Evolutionary conservation across 2,888 invertebrate genomes (phyloP).

Genomic region (Apamea anceps): DNA sequence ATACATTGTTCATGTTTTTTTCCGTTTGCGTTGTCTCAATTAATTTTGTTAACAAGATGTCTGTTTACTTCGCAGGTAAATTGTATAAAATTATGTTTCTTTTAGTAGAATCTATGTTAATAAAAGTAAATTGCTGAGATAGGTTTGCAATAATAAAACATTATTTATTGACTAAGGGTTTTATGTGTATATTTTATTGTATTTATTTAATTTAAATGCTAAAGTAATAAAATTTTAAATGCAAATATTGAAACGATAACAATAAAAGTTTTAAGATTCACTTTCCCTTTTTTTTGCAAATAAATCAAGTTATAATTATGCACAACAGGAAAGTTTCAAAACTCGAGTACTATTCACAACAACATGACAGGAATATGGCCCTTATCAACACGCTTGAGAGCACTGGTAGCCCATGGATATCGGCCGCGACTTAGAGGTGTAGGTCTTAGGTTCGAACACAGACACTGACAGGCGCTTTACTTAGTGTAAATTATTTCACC

Average conservation of each 20-base stretch:
- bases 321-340: background rate
- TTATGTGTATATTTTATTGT: conserved; percentile 19
- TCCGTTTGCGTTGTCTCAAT: conserved; percentile 55
- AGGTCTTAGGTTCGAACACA: background rate
- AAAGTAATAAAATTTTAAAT: conserved; percentile 9
- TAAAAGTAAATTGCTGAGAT: conserved; percentile 3
- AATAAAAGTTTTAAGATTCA: conserved; percentile 8
- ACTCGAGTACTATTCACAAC: background rate
- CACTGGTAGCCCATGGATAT: background rate
- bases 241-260: conserved; percentile 7
- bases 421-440: background rate
- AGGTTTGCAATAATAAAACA: background rate
- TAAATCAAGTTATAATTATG: background rate
- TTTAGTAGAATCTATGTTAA: background rate
- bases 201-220: conserved; percentile 3
- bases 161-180: conserved; percentile 9
- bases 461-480: too few relatives aligned
- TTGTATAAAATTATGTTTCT: conserved; percentile 21
- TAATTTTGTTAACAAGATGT: conserved; percentile 54
- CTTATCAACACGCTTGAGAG: too few relatives aligned
- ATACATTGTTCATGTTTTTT: conserved; percentile 59
- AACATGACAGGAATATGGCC: background rate
- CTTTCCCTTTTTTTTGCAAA: conserved; percentile 11
- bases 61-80: conserved; percentile 31
- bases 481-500: too few relatives aligned